Evolutionary conservation across 1,140 invertebrate genomes (phyloP), one percentile per base, ranked within the genome.

Genomic region (Mylabris phalerata): DNA sequence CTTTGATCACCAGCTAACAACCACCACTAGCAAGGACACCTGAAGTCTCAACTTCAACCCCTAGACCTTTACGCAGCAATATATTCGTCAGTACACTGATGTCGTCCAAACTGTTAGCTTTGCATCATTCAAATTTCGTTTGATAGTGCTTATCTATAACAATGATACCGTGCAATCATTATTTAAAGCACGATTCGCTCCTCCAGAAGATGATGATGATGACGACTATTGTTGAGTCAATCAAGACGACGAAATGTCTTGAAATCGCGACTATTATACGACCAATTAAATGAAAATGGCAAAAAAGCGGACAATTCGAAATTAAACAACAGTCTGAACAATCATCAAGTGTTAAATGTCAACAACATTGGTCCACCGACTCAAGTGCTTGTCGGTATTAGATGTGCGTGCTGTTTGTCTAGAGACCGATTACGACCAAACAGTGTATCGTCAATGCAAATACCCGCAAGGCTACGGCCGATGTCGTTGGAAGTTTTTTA

Each of bases 141-240:
- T 42, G 1, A 42, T 42, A 10, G 10, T 10, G 3, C 41, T 42
- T 32, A 11, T 42, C 41, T 2, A 42, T 42, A 19, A 42, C 41
- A 42, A 10, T 42, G 39, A 40, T 40, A 7, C 10, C 9, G 9
- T 4, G 19, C 42, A 42, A 5, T 48, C 50, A 59, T 59, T 59
- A 48, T 59, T 59, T 50, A 59, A 49, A 4, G 2, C 32, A 32
- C 32, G 7, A 19, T 19, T 19, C 19, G 19, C 19, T 19, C 10
- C 39, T n/a, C 4, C 47, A 19, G 11, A 41, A 38, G 57, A 55
- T 61, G 60, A 57, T 57, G 55, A 57, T 47, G 49, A 61, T 57
- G 4, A 61, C 45, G 55, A 45, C 48, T 42, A 61, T 61, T 61
- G 60, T 61, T 55, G 45, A 56, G 60, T 61, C 60, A 61, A 56